Percentiles rank a stretch among this genome's conserved stretches.
Evolutionary conservation across 2,797 vertebrate genomes (phyloP).

Genomic region (Heteromormyrus szaboi): DNA sequence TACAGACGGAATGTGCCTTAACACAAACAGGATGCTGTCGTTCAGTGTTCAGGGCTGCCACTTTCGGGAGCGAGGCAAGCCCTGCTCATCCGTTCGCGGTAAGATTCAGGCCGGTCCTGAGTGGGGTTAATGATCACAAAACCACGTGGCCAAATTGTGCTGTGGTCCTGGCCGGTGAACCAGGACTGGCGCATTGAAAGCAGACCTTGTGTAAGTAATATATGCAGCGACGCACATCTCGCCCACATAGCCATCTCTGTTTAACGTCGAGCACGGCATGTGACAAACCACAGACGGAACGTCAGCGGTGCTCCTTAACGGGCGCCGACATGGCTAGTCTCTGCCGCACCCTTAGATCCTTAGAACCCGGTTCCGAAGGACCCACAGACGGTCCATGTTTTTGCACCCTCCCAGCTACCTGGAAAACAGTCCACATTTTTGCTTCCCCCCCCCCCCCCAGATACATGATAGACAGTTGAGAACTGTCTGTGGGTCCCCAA

Average conservation of each 20-base stretch:
- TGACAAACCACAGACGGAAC: not conserved
- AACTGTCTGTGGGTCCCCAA: not conserved
- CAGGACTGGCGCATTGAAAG: not conserved
- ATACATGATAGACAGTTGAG: not conserved
- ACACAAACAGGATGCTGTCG: constrained; percentile 21
- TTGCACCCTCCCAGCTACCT: not conserved
- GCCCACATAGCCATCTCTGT: not conserved
- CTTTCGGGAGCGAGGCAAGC: constrained; percentile 1
- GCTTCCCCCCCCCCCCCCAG: not conserved
- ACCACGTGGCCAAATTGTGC: not conserved
- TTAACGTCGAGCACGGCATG: not conserved
- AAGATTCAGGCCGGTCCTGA: not conserved
- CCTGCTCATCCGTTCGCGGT: constrained; percentile 22
- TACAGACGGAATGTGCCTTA: constrained; percentile 43
- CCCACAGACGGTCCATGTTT: not conserved
- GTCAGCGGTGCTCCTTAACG: not conserved
- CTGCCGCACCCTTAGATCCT: not conserved
- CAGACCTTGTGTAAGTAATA: not conserved
- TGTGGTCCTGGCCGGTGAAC: not conserved
- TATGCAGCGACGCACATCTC: not conserved
- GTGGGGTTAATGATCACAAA: constrained; percentile 12
- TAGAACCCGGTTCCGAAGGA: not conserved
- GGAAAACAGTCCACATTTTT: not conserved
- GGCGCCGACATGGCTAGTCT: not conserved
- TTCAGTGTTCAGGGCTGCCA: constrained; percentile 28